Conservation (phyloP, 2,888 invertebrate genomes). For the Tetranychus truncatus region DNA sequence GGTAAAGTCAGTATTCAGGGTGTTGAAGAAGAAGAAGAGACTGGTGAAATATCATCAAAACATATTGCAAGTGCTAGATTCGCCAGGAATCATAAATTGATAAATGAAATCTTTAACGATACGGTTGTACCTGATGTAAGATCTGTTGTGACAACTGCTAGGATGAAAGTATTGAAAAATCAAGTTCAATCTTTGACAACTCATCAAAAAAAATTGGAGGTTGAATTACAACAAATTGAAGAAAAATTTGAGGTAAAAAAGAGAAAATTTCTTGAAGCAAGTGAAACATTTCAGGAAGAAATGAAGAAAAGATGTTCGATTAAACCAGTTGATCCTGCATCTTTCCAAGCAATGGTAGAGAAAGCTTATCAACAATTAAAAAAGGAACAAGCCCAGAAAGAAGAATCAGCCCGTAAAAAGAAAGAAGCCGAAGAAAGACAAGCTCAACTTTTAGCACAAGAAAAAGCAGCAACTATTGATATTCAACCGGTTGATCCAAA, state of each 20-base stretch:
- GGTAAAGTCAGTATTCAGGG: constrained; percentile 87
- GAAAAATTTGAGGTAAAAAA: constrained; percentile 92
- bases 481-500: neutral
- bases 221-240: constrained; percentile 83
- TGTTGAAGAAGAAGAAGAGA: constrained; percentile 91
- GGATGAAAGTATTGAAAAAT: constrained; percentile 75
- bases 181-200: constrained; percentile 89
- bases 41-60: constrained; percentile 77
- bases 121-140: constrained; percentile 92
- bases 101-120: constrained; percentile 94
- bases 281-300: constrained; percentile 79
- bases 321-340: constrained; percentile 78
- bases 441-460: neutral
- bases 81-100: constrained; percentile 79
- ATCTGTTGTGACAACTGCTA: constrained; percentile 78
- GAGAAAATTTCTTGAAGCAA: constrained; percentile 81
- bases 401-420: constrained; percentile 8
- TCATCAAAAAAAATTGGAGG: constrained; percentile 91
- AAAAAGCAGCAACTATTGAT: neutral
- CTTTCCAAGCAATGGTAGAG: constrained; percentile 74
- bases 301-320: constrained; percentile 61
- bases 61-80: constrained; percentile 87
- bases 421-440: constrained; percentile 4
- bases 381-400: constrained; percentile 23
- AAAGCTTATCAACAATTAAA: constrained; percentile 33